Conservation (phyloP, 2,888 invertebrate species). For the Noctua fimbriata region DNA sequence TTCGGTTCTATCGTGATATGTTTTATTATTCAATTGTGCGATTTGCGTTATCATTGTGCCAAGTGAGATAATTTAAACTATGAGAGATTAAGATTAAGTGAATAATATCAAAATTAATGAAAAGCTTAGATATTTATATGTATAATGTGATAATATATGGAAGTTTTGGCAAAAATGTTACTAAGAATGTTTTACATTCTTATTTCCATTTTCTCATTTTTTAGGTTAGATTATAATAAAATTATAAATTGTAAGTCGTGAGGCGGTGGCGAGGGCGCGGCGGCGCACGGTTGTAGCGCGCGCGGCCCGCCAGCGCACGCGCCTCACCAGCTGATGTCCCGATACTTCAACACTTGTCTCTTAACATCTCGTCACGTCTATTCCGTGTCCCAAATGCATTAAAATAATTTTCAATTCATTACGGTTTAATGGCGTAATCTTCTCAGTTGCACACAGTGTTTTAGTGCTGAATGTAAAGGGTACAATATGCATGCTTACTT, state of each 20-base stretch:
- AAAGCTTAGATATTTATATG: constrained; percentile 88
- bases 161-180: constrained; percentile 87
- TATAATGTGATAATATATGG: constrained; percentile 90
- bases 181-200: constrained; percentile 82
- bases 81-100: constrained; percentile 90
- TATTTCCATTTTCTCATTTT: constrained; percentile 78
- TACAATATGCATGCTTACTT: constrained; percentile 59
- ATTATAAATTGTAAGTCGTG: constrained; percentile 67
- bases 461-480: constrained; percentile 68
- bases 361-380: constrained; percentile 57
- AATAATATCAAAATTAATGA: constrained; percentile 89
- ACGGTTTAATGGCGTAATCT: constrained; percentile 47
- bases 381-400: constrained; percentile 77
- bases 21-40: constrained; percentile 85
- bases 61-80: constrained; percentile 88
- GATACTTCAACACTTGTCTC: constrained; percentile 61
- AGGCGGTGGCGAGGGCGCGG: constrained; percentile 40
- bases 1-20: constrained; percentile 80
- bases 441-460: constrained; percentile 35
- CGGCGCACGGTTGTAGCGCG: constrained; percentile 15
- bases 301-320: constrained; percentile 18
- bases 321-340: constrained; percentile 53
- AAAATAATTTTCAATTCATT: constrained; percentile 80
- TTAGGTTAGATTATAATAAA: constrained; percentile 80
- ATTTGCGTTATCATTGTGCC: constrained; percentile 89